Evolutionary conservation across 1,140 invertebrate species (phyloP).

Genomic region (Heterodera carotae): DNA sequence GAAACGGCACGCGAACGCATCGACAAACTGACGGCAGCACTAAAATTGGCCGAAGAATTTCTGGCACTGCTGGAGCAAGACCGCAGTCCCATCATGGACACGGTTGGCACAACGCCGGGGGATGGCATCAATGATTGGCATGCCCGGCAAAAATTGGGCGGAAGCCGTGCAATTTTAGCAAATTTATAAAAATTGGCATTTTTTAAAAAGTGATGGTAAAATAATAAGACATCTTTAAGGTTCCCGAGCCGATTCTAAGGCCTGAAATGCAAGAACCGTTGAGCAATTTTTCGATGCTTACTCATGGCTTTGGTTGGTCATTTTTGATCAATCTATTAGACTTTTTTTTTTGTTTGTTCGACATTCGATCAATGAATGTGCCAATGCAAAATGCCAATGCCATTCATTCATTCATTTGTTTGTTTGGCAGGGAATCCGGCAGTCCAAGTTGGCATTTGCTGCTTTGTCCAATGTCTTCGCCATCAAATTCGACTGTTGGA

Average conservation of each 20-base stretch:
- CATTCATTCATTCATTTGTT: not conserved
- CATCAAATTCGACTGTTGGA: constrained; percentile 15
- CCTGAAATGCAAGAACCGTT: constrained; percentile 47
- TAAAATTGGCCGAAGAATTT: constrained; percentile 30
- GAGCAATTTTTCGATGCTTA: constrained; percentile 57
- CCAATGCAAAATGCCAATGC: not conserved
- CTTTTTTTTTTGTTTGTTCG: no score
- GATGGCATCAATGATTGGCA: no score
- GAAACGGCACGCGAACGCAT: constrained; percentile 13
- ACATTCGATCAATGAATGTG: no score
- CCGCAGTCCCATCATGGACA: constrained; percentile 42
- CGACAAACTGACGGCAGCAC: constrained; percentile 26
- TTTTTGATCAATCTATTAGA: no score
- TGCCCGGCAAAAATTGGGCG: no score
- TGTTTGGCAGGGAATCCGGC: constrained; percentile 16
- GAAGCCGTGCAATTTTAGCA: no score
- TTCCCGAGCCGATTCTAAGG: constrained; percentile 45
- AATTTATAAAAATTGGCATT: no score
- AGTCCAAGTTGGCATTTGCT: constrained; percentile 19
- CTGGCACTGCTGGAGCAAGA: constrained; percentile 40
- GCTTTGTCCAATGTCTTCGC: constrained; percentile 14
- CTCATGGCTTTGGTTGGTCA: constrained; percentile 50
- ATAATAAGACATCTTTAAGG: constrained; percentile 30
- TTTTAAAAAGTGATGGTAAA: no score
- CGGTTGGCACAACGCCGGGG: constrained; percentile 16